Base-by-base conservation (phyloP, 1,140 invertebrate genomes). In the Drosophila aff. region DNA sequence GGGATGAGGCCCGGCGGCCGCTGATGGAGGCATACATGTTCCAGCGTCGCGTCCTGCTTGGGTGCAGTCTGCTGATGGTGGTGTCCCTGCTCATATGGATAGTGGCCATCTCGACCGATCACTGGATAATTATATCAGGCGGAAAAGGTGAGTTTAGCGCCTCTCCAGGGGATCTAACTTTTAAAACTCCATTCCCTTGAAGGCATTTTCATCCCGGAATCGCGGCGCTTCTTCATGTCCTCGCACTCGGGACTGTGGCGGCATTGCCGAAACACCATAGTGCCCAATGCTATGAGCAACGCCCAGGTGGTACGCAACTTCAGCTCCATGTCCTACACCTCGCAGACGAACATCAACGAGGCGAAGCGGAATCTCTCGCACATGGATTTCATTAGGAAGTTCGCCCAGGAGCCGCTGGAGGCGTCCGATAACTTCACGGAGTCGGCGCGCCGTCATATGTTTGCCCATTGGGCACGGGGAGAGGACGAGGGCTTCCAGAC, bases 31-130 rank as follows among this genome's bases (percentile, higher is more conserved):
- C 95, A 62, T 93, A 96, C 21, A 93, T 96, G 60, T 94, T 96
- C 41, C 96, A 97, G 83, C 94, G 96, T 18, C 93, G 96, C 18
- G 93, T 96, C 6, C 94, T 97, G 15, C 94, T 96, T 23, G 94
- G 94, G 2, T 96, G 96, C 67, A 97, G 96, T 1, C 91, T 94
- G n/a, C 89, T 96, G 5, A 94, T 96, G 13, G 95, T 95, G 2
- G 50, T 97, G 0, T 95, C 95, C 1, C 93, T 95, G 1, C 94
- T 96, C 47, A 81, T 97, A 2, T 97, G 96, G 96, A 95, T 96
- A 9, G 93, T 95, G 2, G 96, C 96, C 18, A 95, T 97, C 53
- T 95, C 95, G 46, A 97, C 96, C 3, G 95, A 96, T 82, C 95
- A 96, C 82, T 97, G 96, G 96, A 95, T 96, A 59, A 94, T 94